Conservation (phyloP, 2,888 invertebrate species). For the Eupelmus urozonus region DNA sequence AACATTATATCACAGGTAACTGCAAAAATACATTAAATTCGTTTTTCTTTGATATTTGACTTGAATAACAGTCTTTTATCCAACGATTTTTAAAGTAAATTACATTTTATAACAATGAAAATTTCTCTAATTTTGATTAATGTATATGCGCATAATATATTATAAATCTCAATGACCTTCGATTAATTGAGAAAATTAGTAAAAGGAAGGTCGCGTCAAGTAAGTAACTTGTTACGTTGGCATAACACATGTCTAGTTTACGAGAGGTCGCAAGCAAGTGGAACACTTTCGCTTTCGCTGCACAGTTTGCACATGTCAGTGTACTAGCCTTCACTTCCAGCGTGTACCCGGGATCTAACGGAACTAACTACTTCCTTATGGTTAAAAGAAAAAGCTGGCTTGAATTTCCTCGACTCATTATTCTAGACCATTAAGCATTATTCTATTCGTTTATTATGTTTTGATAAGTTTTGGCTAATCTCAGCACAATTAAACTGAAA, state of each 20-base stretch:
- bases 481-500: too few species aligned
- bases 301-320: constrained; percentile 46
- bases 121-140: too few species aligned
- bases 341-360: constrained; percentile 48
- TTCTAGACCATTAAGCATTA: background rate
- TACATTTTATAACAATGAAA: too few species aligned
- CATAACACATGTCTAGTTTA: constrained; percentile 34
- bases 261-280: constrained; percentile 63
- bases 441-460: background rate
- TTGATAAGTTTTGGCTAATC: background rate
- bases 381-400: constrained; percentile 12
- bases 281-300: constrained; percentile 73
- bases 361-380: constrained; percentile 56
- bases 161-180: constrained; percentile 19
- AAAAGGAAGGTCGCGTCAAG: constrained; percentile 36
- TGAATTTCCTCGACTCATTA: constrained; percentile 24
- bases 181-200: background rate
- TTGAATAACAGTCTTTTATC: too few species aligned
- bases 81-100: too few species aligned
- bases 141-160: too few species aligned
- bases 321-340: constrained; percentile 33
- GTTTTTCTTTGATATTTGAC: too few species aligned
- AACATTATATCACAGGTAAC: too few species aligned
- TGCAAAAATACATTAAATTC: too few species aligned
- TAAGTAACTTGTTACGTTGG: constrained; percentile 45